phyloP scores from a whole-genome alignment of 1,140 invertebrate genomes.

The Caerostris extrusa region DNA sequence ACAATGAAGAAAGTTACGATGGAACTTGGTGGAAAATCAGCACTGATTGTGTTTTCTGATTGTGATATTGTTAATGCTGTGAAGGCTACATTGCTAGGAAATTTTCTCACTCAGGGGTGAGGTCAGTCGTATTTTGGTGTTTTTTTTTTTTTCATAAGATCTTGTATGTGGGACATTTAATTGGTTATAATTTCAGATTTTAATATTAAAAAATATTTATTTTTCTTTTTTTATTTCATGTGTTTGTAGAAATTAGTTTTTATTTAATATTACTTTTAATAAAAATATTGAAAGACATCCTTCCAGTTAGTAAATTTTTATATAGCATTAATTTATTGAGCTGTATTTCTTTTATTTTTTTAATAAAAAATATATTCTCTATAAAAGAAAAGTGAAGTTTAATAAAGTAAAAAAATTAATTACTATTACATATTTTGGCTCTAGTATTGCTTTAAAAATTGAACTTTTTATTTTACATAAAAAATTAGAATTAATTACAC shows the following conservation, averaged over 20 bases:
- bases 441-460: too few relatives aligned
- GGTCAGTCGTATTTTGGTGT: slow-evolving; percentile 80
- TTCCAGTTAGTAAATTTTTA: too few relatives aligned
- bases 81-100: slow-evolving; percentile 78
- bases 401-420: too few relatives aligned
- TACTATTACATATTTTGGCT: too few relatives aligned
- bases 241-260: neutral
- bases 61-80: slow-evolving; percentile 83
- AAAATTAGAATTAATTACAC: too few relatives aligned
- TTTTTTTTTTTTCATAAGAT: slow-evolving; percentile 80
- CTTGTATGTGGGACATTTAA: neutral
- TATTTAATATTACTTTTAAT: neutral
- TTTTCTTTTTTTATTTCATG: neutral
- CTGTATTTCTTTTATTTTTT: too few relatives aligned
- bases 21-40: slow-evolving; percentile 86
- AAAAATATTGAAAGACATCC: too few relatives aligned
- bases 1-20: slow-evolving; percentile 84
- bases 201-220: too few relatives aligned
- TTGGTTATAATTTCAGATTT: neutral
- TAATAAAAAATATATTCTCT: too few relatives aligned
- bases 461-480: too few relatives aligned
- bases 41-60: slow-evolving; percentile 84
- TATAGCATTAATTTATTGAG: too few relatives aligned
- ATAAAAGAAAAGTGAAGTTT: too few relatives aligned
- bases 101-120: slow-evolving; percentile 78